Evolutionary conservation across 1,140 invertebrate species (phyloP).

Genomic region (Argopecten irradians): DNA sequence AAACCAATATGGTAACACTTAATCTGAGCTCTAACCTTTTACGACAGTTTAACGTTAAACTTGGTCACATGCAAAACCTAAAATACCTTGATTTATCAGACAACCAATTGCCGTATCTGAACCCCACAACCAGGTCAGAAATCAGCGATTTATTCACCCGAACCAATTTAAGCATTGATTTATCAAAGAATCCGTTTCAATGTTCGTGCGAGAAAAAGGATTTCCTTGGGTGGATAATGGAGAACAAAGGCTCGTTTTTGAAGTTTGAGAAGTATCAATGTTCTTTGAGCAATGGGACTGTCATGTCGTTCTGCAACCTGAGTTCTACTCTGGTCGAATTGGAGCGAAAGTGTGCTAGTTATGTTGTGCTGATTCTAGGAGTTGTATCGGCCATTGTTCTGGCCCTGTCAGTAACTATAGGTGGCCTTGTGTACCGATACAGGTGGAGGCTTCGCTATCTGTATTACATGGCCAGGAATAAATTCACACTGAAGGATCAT

Average conservation of each 20-base stretch:
- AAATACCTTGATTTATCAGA: constrained; percentile 24
- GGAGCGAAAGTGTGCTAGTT: constrained; percentile 24
- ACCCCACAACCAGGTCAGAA: neutral
- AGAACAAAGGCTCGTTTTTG: neutral
- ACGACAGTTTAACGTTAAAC: neutral
- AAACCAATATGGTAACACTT: neutral
- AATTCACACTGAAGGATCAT: neutral
- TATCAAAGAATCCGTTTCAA: constrained; percentile 28
- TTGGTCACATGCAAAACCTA: constrained; percentile 14
- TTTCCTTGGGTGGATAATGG: constrained; percentile 31
- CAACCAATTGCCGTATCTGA: neutral
- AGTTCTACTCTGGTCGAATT: neutral
- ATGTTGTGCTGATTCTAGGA: constrained; percentile 11
- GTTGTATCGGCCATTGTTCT: neutral
- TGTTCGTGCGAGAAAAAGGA: constrained; percentile 28
- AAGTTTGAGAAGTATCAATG: neutral
- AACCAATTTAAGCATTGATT: constrained; percentile 7
- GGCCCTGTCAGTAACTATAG: neutral
- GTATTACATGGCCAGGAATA: constrained; percentile 29
- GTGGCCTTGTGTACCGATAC: constrained; percentile 29
- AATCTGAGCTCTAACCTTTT: constrained; percentile 27
- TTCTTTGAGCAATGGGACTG: neutral
- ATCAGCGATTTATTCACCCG: too few relatives aligned
- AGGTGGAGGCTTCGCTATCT: constrained; percentile 38
- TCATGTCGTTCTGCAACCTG: neutral